A percentile compares a stretch with the other conserved stretches of the same genome.
Evolutionary conservation across 2,797 vertebrate genomes (phyloP).

Genomic region (Urophycis tenuis): DNA sequence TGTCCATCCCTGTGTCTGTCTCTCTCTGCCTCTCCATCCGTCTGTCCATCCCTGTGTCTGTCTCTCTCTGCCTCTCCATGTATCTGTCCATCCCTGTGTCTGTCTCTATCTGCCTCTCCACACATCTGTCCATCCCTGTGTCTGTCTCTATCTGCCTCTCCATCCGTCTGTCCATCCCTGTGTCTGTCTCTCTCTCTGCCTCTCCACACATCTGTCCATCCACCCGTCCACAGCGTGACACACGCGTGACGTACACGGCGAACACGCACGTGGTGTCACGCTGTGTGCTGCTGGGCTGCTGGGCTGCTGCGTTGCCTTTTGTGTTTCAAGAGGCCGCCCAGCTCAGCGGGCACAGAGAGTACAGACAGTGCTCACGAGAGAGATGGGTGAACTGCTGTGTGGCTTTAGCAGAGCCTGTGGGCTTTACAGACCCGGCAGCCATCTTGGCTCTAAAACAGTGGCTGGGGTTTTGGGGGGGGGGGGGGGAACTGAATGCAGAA

Average conservation of each 20-base stretch:
- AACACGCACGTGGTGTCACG: no score
- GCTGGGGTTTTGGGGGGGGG: no score
- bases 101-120: neutral
- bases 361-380: neutral
- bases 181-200: conserved; percentile 1
- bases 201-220: no score
- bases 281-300: no score
- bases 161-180: neutral
- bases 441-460: neutral
- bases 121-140: neutral
- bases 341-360: neutral
- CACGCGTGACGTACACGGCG: neutral
- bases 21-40: neutral
- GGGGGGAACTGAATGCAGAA: no score
- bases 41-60: neutral
- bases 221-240: no score
- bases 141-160: no score
- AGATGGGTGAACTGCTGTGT: neutral
- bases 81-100: neutral
- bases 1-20: no score
- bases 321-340: neutral
- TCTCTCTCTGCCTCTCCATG: neutral
- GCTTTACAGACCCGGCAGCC: neutral
- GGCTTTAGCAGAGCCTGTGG: neutral
- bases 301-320: no score